Base-by-base conservation (phyloP, 2,797 vertebrate genomes). In the Poeciliopsis paucimaculata region DNA sequence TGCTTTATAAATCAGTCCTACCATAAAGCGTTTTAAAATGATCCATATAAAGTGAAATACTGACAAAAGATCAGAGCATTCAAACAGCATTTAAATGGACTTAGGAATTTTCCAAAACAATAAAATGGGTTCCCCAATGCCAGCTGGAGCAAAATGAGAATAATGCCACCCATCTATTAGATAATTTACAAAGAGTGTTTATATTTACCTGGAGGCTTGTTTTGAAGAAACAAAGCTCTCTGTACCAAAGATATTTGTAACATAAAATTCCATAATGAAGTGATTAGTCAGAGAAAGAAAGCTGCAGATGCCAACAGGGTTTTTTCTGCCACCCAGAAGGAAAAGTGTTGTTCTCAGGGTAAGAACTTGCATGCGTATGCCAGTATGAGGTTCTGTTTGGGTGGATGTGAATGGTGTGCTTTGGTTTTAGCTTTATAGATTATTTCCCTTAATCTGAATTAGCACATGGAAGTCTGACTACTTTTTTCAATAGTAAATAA, bases 271-370 rank as follows among this genome's bases (percentile, higher is more conserved):
- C 73, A 87, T n/a, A 70, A 86, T 91, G 88, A 92, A 91, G 80
- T 71, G 75, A 91, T 91, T 91, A 92, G 85, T 39, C 49, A 43
- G 79, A 78, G 77, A 76, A 66, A 82, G 74, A 87, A 74, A 76
- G 66, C 28, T 0, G 4, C 72, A 34, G 62, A 78, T 83, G 87
- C 80, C 77, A 82, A 68, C 45, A 43, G 72, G 77, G 60, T 80
- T 85, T 41, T 72, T 84, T 62, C 82, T 66, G 62, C 91, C 91
- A 93, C 90, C 89, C 88, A 91, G 82, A 77, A 87, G 78, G 75
- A 81, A 3, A 4, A 66, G 53, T 68, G 53, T 47, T 85, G 51
- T 74, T 79, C 70, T 79, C 73, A 75, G 34, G 55, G 16, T 57
- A 74, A 78, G 68, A 82, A 73, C 43, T 39, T 46, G 64, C 57